Evolutionary conservation across 2,888 invertebrate genomes (phyloP).

Genomic region (Cryptus viduatorius): DNA sequence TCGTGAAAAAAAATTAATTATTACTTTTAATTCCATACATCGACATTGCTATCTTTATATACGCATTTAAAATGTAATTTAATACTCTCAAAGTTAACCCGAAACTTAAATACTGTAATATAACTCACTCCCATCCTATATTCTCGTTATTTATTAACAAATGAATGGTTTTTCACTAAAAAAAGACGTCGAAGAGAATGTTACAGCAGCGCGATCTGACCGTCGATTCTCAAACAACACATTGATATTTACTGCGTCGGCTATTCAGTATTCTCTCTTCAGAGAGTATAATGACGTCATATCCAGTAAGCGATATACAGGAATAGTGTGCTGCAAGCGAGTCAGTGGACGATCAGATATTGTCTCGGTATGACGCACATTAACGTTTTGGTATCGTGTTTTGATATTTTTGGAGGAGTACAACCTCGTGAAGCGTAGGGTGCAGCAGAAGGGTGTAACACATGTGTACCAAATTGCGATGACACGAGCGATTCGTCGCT

Average conservation of each 20-base stretch:
- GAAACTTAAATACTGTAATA: too few species aligned
- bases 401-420: constrained; percentile 17
- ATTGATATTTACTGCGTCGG: constrained; percentile 26
- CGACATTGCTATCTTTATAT: too few species aligned
- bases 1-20: not conserved
- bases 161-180: not conserved
- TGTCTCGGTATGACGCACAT: constrained; percentile 26
- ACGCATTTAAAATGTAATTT: too few species aligned
- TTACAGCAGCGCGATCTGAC: constrained; percentile 42
- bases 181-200: constrained; percentile 16
- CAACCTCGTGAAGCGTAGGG: not conserved
- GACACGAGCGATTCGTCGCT: constrained; percentile 71
- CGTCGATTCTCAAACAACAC: not conserved
- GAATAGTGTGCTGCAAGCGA: constrained; percentile 12
- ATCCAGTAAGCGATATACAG: not conserved
- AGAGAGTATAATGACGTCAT: constrained; percentile 30
- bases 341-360: constrained; percentile 48
- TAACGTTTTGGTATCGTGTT: not conserved
- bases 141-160: not conserved
- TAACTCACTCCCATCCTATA: too few species aligned
- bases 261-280: constrained; percentile 14
- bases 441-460: constrained; percentile 14
- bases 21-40: not conserved
- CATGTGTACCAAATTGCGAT: constrained; percentile 58
- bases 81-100: too few species aligned